Evolutionary conservation across 2,888 invertebrate genomes (phyloP).

Genomic region (Aleiodes alternator): DNA sequence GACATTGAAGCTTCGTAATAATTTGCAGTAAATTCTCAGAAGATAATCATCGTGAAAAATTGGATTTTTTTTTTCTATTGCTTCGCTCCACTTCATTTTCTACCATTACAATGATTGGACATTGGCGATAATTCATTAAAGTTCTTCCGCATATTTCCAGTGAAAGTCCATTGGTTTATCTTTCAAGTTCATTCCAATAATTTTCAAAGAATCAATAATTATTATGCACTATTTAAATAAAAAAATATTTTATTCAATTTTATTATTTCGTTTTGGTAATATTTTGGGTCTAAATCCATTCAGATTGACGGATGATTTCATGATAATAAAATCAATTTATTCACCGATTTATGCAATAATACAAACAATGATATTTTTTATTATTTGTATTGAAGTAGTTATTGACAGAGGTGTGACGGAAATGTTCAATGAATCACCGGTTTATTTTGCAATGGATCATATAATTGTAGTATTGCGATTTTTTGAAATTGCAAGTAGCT

Average conservation of each 20-base stretch:
- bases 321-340: not conserved
- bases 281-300: conserved; percentile 11
- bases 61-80: no score
- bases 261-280: conserved; percentile 11
- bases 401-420: not conserved
- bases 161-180: not conserved
- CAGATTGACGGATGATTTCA: not conserved
- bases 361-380: not conserved
- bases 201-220: not conserved
- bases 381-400: not conserved
- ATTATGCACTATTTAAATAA: conserved; percentile 1
- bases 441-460: conserved; percentile 11
- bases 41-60: no score
- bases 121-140: not conserved
- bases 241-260: not conserved
- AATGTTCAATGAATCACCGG: not conserved
- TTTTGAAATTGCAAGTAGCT: conserved; percentile 1
- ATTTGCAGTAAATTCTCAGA: no score
- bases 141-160: not conserved
- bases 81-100: no score
- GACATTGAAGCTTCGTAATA: no score
- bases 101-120: no score
- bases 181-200: not conserved
- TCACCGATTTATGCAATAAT: not conserved
- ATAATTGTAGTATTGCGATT: not conserved